phyloP scores from a whole-genome alignment of 1,140 invertebrate genomes.

The Halyomorpha halys region DNA sequence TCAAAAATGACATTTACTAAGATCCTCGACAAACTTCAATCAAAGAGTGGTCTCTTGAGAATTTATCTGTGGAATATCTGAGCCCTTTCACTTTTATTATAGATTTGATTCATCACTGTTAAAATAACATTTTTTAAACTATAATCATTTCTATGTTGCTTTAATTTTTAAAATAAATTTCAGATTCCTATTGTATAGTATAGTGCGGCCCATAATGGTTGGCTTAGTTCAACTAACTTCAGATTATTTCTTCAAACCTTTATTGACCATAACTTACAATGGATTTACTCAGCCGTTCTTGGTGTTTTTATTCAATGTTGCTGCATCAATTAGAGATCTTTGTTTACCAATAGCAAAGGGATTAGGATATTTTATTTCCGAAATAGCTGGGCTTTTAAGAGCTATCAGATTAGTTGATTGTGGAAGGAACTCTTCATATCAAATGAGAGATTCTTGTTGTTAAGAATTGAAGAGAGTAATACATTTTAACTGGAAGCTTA shows the following conservation, averaged over 20 bases:
- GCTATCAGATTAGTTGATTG: slow-evolving; percentile 38
- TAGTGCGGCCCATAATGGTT: slow-evolving; percentile 46
- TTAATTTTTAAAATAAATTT: slow-evolving; percentile 22
- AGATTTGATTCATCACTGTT: too few species aligned
- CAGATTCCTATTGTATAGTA: slow-evolving; percentile 45
- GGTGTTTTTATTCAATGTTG: slow-evolving; percentile 49
- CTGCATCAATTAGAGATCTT: slow-evolving; percentile 48
- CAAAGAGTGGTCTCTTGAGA: too few species aligned
- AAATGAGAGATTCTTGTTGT: too few species aligned
- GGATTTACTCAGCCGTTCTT: slow-evolving; percentile 49
- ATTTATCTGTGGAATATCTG: too few species aligned
- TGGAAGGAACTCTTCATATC: too few species aligned
- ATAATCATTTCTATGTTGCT: too few species aligned
- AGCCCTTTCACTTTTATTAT: too few species aligned
- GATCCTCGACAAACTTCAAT: too few species aligned
- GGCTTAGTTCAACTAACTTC: slow-evolving; percentile 49
- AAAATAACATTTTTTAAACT: too few species aligned
- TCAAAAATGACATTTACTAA: too few species aligned
- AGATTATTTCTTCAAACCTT: slow-evolving; percentile 54
- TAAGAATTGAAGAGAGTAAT: too few species aligned
- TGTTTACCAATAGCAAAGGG: slow-evolving; percentile 47
- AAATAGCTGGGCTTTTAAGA: slow-evolving; percentile 39
- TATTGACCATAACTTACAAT: slow-evolving; percentile 51
- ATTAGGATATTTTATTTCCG: slow-evolving; percentile 41
- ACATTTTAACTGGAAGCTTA: too few species aligned